Percentiles rank a stretch among this genome's conserved stretches.
Conservation (phyloP, 2,888 invertebrate genomes). For the Agriopis aurantiaria region DNA sequence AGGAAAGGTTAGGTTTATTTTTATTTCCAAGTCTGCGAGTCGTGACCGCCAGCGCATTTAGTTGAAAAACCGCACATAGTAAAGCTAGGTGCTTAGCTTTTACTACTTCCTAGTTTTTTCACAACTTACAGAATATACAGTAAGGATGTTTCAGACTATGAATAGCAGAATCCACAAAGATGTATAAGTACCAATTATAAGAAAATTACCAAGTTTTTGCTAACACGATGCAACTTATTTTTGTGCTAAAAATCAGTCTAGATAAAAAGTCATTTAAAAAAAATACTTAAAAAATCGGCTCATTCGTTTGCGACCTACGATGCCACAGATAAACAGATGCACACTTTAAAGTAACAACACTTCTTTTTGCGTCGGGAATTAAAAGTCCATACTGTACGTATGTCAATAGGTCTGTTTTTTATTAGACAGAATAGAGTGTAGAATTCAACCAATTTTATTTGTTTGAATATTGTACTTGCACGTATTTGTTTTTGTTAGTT, state of each 20-base stretch:
- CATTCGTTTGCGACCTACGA: too few species aligned
- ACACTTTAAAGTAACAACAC: too few species aligned
- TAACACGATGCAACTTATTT: too few species aligned
- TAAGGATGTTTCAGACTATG: neutral
- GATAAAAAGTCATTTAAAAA: too few species aligned
- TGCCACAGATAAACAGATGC: too few species aligned
- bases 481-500: slow-evolving; percentile 19
- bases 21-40: slow-evolving; percentile 27
- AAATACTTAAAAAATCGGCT: too few species aligned
- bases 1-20: slow-evolving; percentile 40
- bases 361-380: too few species aligned
- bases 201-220: too few species aligned
- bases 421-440: slow-evolving; percentile 15
- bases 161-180: neutral
- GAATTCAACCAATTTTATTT: slow-evolving; percentile 19
- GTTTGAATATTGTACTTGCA: slow-evolving; percentile 7
- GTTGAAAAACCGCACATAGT: slow-evolving; percentile 34
- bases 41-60: slow-evolving; percentile 44
- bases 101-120: slow-evolving; percentile 42
- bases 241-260: too few species aligned
- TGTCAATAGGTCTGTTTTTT: neutral
- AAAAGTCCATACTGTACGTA: neutral
- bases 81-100: slow-evolving; percentile 51
- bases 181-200: neutral
- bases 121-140: slow-evolving; percentile 10